Percentiles rank a stretch among this genome's conserved stretches.
Evolutionary conservation across 1,140 invertebrate genomes (phyloP).

Genomic region (Dolichoris vasculosae): DNA sequence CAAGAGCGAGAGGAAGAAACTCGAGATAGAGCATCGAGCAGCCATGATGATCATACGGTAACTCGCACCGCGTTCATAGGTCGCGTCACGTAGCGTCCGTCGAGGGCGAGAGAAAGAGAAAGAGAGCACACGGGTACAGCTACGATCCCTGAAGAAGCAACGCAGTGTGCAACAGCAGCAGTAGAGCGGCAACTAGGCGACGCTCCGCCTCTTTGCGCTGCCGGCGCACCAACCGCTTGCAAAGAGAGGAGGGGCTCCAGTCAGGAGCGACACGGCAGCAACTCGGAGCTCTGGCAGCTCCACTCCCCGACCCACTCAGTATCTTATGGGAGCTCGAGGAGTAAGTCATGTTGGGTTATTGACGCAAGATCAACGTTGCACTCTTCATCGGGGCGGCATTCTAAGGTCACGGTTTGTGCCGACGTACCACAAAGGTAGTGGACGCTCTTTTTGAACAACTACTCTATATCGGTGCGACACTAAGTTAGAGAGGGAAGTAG

Average conservation of each 20-base stretch:
- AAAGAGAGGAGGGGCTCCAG: slow-evolving; percentile 27
- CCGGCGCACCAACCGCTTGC: slow-evolving; percentile 23
- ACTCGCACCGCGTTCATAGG: not conserved
- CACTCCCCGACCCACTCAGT: slow-evolving; percentile 10
- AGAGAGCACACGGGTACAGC: not conserved
- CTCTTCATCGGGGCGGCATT: not conserved
- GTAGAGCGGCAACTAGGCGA: slow-evolving; percentile 18
- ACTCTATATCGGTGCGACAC: no score
- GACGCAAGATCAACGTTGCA: not conserved
- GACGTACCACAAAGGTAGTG: not conserved
- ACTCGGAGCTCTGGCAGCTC: slow-evolving; percentile 15
- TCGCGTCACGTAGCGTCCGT: slow-evolving; percentile 20
- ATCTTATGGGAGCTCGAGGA: slow-evolving; percentile 8
- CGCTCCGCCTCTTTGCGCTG: slow-evolving; percentile 33
- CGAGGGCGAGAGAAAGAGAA: not conserved
- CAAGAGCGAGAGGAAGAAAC: not conserved
- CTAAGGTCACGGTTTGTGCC: not conserved
- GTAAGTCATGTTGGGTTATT: not conserved
- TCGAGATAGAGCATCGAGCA: not conserved
- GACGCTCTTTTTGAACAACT: no score
- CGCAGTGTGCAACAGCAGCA: slow-evolving; percentile 3
- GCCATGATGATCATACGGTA: slow-evolving; percentile 30
- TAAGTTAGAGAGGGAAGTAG: no score
- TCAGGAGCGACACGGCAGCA: slow-evolving; percentile 4
- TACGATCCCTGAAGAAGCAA: not conserved